These are phyloP conservation scores for Carpatolechia fugitivella DNA, from an alignment of 2,888 invertebrate species.

Conservation along the genomic window DNA sequence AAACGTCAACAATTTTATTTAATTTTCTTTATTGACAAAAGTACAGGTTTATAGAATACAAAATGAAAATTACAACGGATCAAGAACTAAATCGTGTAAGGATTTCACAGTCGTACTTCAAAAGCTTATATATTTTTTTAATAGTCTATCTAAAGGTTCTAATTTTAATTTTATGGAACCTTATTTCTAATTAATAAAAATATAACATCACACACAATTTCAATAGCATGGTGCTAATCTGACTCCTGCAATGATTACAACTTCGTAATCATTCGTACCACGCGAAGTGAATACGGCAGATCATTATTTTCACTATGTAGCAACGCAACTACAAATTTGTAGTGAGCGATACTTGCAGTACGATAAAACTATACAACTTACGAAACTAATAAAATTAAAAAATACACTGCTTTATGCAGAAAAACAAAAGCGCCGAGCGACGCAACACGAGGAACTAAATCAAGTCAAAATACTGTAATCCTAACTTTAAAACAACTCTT, in stretches of 20 bases:
- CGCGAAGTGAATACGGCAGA: conserved; percentile 7
- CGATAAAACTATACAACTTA: conserved; percentile 39
- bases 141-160: conserved; percentile 44
- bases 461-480: conserved; percentile 63
- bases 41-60: conserved; percentile 54
- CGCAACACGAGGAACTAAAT: conserved; percentile 52
- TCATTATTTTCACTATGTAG: conserved; percentile 16
- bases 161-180: conserved; percentile 24
- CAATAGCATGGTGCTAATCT: conserved; percentile 26
- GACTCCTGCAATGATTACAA: conserved; percentile 9
- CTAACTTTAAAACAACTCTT: conserved; percentile 40
- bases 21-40: conserved; percentile 63
- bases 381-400: conserved; percentile 31
- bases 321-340: conserved; percentile 22
- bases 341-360: conserved; percentile 15
- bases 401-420: conserved; percentile 35
- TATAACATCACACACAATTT: conserved; percentile 38
- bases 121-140: conserved; percentile 33
- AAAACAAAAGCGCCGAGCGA: conserved; percentile 27
- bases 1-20: no score
- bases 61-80: conserved; percentile 42
- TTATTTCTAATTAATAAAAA: conserved; percentile 35
- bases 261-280: neutral
- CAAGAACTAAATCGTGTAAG: conserved; percentile 30
- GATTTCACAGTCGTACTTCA: conserved; percentile 29